Percentiles rank a stretch among this genome's conserved stretches.
These are phyloP conservation scores for Pseudomugil tenellus DNA, from an alignment of 2,797 vertebrate species.

Conservation along the genomic window DNA sequence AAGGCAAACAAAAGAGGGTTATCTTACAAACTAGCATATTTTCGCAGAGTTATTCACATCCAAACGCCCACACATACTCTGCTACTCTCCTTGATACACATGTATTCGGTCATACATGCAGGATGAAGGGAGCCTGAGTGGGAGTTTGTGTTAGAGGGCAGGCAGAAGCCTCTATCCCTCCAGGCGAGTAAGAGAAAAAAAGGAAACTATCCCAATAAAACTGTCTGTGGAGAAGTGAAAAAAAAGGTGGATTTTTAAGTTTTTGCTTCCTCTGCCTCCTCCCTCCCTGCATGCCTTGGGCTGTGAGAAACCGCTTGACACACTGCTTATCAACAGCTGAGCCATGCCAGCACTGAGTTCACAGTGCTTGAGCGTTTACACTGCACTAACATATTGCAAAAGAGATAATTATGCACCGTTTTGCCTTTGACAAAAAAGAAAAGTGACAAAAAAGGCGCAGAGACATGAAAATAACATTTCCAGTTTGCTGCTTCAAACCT, in stretches of 20 bases:
- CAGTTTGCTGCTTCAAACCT: conserved; percentile 1
- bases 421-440: conserved; percentile 22
- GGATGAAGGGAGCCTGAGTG: conserved; percentile 61
- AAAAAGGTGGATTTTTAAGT: conserved; percentile 48
- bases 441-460: conserved; percentile 42
- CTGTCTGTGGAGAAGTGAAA: conserved; percentile 34
- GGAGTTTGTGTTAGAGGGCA: conserved; percentile 66
- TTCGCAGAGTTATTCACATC: conserved; percentile 52
- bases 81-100: conserved; percentile 23
- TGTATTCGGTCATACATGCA: conserved; percentile 9
- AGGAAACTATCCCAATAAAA: conserved; percentile 51
- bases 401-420: conserved; percentile 56
- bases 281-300: conserved; percentile 46
- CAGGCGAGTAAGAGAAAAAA: conserved; percentile 55
- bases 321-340: conserved; percentile 62
- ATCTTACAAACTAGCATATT: conserved; percentile 39
- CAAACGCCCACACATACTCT: conserved; percentile 51
- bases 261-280: conserved; percentile 38
- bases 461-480: conserved; percentile 55
- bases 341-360: conserved; percentile 35
- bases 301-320: conserved; percentile 64
- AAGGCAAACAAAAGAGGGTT: background rate
- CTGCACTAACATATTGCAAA: conserved; percentile 25
- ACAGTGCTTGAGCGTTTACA: conserved; percentile 1
- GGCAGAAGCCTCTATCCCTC: conserved; percentile 53